A percentile compares a stretch with the other conserved stretches of the same genome.
Conservation (phyloP, 2,113 vertebrate genomes). For the Pandion haliaetus region DNA sequence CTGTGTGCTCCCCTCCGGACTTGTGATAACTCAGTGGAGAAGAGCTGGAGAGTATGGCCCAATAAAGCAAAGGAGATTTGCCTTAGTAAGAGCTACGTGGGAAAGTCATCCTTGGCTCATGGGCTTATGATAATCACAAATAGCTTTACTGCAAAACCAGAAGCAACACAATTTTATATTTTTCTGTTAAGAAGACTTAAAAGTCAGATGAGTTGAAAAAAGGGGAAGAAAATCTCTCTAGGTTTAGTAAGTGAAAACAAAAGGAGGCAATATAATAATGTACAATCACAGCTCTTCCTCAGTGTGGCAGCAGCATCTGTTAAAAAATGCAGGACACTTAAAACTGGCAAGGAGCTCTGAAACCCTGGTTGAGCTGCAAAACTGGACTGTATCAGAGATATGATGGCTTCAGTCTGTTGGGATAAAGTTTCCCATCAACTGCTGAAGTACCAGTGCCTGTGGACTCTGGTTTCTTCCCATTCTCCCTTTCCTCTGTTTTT, state of each 20-base stretch:
- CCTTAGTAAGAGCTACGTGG: neutral
- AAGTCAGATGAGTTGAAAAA: neutral
- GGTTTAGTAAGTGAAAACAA: neutral
- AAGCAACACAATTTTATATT: neutral
- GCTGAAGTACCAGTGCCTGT: neutral
- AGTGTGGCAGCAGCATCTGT: slow-evolving; percentile 39
- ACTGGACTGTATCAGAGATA: neutral
- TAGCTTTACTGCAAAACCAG: neutral
- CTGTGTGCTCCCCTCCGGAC: neutral
- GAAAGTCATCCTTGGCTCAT: neutral
- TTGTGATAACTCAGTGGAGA: neutral
- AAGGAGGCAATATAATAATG: neutral
- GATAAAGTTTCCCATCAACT: neutral
- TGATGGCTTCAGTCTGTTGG: neutral
- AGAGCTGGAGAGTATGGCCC: neutral
- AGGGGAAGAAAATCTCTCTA: neutral
- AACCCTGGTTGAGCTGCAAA: neutral
- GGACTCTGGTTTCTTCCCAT: neutral
- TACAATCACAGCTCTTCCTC: neutral
- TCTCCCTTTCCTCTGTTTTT: neutral
- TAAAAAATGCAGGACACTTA: slow-evolving; percentile 10
- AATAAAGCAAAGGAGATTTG: neutral
- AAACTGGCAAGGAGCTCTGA: neutral
- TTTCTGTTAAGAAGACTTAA: neutral
- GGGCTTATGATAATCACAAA: neutral